Base-by-base conservation (phyloP, 2,797 vertebrate species). In the Chromis chromis region DNA sequence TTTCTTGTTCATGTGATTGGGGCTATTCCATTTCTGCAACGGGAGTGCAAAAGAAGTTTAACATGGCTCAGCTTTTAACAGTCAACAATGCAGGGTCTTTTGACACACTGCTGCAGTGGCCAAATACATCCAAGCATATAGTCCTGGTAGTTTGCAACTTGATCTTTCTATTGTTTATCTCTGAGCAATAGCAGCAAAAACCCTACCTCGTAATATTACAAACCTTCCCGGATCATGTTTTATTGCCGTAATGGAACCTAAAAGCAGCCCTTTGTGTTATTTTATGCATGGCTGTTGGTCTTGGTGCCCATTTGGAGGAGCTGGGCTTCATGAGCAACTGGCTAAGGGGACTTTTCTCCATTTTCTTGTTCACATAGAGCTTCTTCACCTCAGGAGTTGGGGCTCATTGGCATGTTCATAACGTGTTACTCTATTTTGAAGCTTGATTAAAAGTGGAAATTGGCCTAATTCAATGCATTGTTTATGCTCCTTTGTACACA, bases 311-410 rank as follows among this genome's bases (percentile, higher is more conserved):
- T 58, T 46, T 1, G 9, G 24, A 70, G 33, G 36, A 80, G 33
- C 57, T 13, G n/a, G 33, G 33, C 60, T 9, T 64, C 39, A 10
- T 59, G 60, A 74, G 28, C 70, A 67, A 53, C n/a, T 33, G 36
- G 55, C 42, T 65, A 11, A 63, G 4, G 1, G 52, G 19, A 55
- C 36, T 39, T 69, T 17, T 81, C 31, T 63, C 50, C 31, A 49
- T 74, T 27, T 36, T 55, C 55, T 54, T 69, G 61, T 65, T 62
- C 55, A 60, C 28, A 54, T 25, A 59, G 12, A 70, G 40, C 39
- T 22, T 46, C 69, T 50, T 31, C 60, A 60, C 71, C 33, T 42
- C 28, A 36, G 46, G 55, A 49, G 24, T 44, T 28, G 25, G 40
- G 22, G 0, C n/a, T 70, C 49, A 19, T 22, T 12, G 36, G 16